phyloP scores from a whole-genome alignment of 1,140 invertebrate species.

The Zaprionus capensis region DNA sequence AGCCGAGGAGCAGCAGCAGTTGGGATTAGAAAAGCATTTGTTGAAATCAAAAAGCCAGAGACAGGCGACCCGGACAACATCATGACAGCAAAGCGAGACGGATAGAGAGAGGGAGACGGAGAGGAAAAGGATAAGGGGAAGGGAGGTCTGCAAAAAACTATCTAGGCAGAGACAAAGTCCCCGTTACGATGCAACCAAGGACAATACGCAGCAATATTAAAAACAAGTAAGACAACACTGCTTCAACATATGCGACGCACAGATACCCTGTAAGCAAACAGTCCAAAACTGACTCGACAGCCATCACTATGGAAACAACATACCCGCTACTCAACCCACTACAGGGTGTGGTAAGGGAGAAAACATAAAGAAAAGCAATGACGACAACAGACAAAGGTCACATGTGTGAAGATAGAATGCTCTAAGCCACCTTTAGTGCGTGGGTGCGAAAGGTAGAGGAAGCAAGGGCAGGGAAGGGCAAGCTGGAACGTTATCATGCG shows the following conservation, averaged over 20 bases:
- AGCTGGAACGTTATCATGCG: background rate
- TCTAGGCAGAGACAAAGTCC: slow-evolving; percentile 15
- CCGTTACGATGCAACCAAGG: slow-evolving; percentile 29
- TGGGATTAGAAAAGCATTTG: slow-evolving; percentile 81
- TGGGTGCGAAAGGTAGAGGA: background rate
- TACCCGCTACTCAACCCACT: background rate
- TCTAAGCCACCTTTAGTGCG: background rate
- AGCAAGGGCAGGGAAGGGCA: background rate
- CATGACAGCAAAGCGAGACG: slow-evolving; percentile 27
- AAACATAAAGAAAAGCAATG: slow-evolving; percentile 25
- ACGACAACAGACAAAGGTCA: slow-evolving; percentile 53
- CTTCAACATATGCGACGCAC: background rate
- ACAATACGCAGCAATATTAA: slow-evolving; percentile 49
- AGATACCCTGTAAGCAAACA: slow-evolving; percentile 10
- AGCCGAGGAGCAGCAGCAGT: slow-evolving; percentile 43
- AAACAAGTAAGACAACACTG: background rate
- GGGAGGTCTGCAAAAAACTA: slow-evolving; percentile 29
- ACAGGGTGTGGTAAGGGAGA: slow-evolving; percentile 3
- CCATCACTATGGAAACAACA: background rate
- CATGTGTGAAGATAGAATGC: slow-evolving; percentile 70
- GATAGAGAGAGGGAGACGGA: background rate
- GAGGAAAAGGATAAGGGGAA: slow-evolving; percentile 13
- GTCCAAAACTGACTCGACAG: background rate
- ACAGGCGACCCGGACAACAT: slow-evolving; percentile 33
- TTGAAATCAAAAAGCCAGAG: slow-evolving; percentile 77